Evolutionary conservation across 2,888 invertebrate genomes (phyloP).

Genomic region (Lampropteryx suffumata): DNA sequence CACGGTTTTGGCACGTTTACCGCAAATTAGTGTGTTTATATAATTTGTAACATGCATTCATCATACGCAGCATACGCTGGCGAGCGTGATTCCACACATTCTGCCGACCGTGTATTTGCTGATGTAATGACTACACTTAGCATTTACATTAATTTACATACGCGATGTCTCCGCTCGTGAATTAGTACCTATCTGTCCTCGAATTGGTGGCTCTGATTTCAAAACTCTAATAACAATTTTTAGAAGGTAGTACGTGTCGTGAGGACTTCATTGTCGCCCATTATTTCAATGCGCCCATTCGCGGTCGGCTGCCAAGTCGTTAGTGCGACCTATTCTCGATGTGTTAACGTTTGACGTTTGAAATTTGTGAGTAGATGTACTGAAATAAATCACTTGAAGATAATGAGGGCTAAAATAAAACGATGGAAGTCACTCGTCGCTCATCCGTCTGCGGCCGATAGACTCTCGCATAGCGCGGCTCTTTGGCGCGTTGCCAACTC

Average conservation of each 20-base stretch:
- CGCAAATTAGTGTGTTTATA: conserved; percentile 62
- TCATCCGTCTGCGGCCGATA: conserved; percentile 66
- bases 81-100: conserved; percentile 38
- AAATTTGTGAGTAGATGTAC: conserved; percentile 59
- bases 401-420: conserved; percentile 81
- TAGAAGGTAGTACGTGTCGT: conserved; percentile 53
- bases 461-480: conserved; percentile 55
- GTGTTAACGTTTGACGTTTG: conserved; percentile 64
- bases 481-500: conserved; percentile 67
- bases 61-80: conserved; percentile 47
- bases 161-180: conserved; percentile 43
- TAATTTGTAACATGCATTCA: conserved; percentile 53
- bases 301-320: conserved; percentile 64
- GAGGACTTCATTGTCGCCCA: conserved; percentile 66
- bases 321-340: conserved; percentile 69
- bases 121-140: conserved; percentile 43
- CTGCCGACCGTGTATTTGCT: conserved; percentile 26
- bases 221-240: conserved; percentile 62
- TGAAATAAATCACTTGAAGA: conserved; percentile 78
- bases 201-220: conserved; percentile 61
- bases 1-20: conserved; percentile 45
- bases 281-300: conserved; percentile 62
- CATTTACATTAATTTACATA: conserved; percentile 57
- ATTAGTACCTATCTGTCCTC: conserved; percentile 57
- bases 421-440: conserved; percentile 70